Evolutionary conservation across 2,113 vertebrate genomes (phyloP), one percentile per base, ranked within the genome.

Genomic region (Trogon surrucura): DNA sequence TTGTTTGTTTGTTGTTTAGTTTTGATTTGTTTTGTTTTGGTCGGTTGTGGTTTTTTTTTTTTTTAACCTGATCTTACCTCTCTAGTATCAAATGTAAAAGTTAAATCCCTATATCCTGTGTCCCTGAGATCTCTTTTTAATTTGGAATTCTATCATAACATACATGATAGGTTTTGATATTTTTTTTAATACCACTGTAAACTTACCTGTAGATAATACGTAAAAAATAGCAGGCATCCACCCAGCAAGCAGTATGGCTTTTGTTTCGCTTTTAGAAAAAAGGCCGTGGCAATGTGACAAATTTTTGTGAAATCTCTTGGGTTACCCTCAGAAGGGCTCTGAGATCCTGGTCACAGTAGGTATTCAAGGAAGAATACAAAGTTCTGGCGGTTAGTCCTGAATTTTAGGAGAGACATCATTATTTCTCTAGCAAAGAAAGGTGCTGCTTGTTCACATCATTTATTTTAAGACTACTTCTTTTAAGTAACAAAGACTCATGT

Each of bases 231-330:
- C 89, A 96, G 66, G 30, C 13, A 10, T 72, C 67, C 32, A 65
- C 67, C 50, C 56, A 91, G 77, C 36, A 58, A 94, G 38, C 38
- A 23, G 34, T 71, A 47, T 88, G 75, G 79, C 89, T 83, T 88
- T 84, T 91, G 73, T 54, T 91, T 92, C 69, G 71, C 48, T 69
- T 89, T 87, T 65, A 77, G 65, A 78, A 80, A 86, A 72, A 54
- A 53, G 57, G 41, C 41, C 21, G 45, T 85, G 56, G 58, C 72
- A 71, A 77, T 26, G 45, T 27, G 53, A 53, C 72, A 56, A 45
- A 3, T 83, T 93, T 85, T 53, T 72, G 30, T 79, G 85, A 44
- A 71, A 41, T 13, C 41, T 41, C 41, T 41, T 41, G 41, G 41
- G 13, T 36, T 92, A 21, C 70, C 62, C 51, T 91, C 32, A 53